These are phyloP conservation scores for Dasyurus viverrinus DNA, from an alignment of 2,113 vertebrate species.

Conservation along the genomic window DNA sequence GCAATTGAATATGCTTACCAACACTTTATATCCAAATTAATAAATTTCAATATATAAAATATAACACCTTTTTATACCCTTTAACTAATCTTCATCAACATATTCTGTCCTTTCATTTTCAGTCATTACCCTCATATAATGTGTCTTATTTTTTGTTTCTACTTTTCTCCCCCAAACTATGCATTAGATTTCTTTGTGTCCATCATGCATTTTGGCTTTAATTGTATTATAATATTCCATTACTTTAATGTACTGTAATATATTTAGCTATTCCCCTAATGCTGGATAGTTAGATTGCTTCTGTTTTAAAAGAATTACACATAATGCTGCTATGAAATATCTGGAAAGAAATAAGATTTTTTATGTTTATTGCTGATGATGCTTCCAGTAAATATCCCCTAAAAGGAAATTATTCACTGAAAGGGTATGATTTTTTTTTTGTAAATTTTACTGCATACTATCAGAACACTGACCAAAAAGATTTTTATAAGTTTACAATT, in stretches of 20 bases:
- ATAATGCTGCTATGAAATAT: background rate
- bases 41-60: background rate
- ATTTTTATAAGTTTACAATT: background rate
- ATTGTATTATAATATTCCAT: conserved; percentile 1
- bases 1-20: background rate
- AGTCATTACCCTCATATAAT: background rate
- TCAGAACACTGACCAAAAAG: background rate
- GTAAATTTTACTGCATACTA: background rate
- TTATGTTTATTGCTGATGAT: background rate
- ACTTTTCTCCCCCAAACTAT: background rate
- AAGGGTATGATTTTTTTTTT: background rate
- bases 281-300: background rate
- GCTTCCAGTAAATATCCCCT: background rate
- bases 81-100: background rate
- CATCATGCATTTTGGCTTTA: background rate
- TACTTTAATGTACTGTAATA: background rate
- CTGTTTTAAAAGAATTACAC: background rate
- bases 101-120: background rate
- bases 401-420: background rate
- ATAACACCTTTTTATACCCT: background rate
- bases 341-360: background rate
- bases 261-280: background rate
- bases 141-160: background rate
- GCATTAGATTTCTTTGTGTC: background rate
- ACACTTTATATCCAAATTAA: background rate